Conservation (phyloP, 1,140 invertebrate genomes). For the Tribolium castaneum region DNA sequence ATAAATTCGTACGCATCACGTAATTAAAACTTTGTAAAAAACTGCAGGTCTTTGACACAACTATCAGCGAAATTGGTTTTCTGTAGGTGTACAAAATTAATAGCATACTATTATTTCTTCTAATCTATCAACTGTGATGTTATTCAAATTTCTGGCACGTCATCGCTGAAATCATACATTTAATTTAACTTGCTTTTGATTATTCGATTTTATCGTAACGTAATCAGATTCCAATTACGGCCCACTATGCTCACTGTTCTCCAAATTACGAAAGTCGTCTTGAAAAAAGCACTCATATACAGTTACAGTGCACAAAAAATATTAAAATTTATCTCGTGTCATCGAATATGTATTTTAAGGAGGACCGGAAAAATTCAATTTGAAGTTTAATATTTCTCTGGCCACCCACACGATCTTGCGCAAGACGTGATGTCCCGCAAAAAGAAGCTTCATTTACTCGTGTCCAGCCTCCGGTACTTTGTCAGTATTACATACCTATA, state of each 20-base stretch:
- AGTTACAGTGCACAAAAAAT: not conserved
- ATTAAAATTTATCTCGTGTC: not conserved
- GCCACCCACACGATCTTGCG: not conserved
- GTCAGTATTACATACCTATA: conserved; percentile 18
- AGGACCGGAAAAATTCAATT: not conserved
- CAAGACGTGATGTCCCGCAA: not conserved
- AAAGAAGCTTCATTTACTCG: conserved; percentile 4
- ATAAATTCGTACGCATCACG: not conserved
- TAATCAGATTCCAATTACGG: conserved; percentile 36
- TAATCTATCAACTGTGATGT: conserved; percentile 38
- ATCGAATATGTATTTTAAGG: not conserved
- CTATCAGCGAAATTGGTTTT: conserved; percentile 14
- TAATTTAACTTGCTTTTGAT: conserved; percentile 39
- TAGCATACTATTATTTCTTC: conserved; percentile 32
- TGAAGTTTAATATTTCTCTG: not conserved
- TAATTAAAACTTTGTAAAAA: conserved; percentile 22
- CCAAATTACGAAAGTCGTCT: not conserved
- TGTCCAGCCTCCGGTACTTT: conserved; percentile 39
- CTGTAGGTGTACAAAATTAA: conserved; percentile 36
- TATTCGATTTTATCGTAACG: conserved; percentile 37
- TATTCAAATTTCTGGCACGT: conserved; percentile 42
- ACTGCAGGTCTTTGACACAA: conserved; percentile 5
- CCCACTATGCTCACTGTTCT: conserved; percentile 2
- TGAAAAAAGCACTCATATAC: not conserved
- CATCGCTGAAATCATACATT: conserved; percentile 37